Percentiles rank a stretch among this genome's conserved stretches.
These are phyloP conservation scores for Antheraea yamamai DNA, from an alignment of 2,888 invertebrate genomes.

Conservation along the genomic window DNA sequence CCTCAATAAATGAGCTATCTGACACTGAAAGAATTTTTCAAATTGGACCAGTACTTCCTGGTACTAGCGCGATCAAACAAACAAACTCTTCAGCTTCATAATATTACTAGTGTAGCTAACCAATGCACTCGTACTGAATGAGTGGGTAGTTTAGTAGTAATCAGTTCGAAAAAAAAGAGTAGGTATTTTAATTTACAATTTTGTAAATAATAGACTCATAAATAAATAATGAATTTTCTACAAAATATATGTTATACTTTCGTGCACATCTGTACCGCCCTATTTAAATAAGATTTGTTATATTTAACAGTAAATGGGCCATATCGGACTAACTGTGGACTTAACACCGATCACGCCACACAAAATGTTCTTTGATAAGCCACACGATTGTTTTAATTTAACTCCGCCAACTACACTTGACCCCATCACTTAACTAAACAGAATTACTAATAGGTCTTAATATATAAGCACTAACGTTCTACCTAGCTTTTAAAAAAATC, in stretches of 20 bases:
- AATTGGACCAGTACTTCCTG: too few species aligned
- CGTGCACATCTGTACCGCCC: slow-evolving; percentile 6
- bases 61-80: too few species aligned
- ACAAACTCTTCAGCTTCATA: too few species aligned
- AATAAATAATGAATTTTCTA: neutral
- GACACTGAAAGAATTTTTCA: too few species aligned
- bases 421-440: slow-evolving; percentile 23
- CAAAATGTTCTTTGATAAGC: slow-evolving; percentile 39
- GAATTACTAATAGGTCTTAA: slow-evolving; percentile 23
- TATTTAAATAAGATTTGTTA: slow-evolving; percentile 19
- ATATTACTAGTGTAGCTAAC: too few species aligned
- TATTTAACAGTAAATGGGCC: slow-evolving; percentile 47
- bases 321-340: slow-evolving; percentile 32
- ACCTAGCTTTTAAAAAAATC: slow-evolving; percentile 15
- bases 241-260: neutral
- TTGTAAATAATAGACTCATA: neutral
- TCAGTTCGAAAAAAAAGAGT: too few species aligned
- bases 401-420: slow-evolving; percentile 32
- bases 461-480: slow-evolving; percentile 18
- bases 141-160: too few species aligned
- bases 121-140: too few species aligned
- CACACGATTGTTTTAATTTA: slow-evolving; percentile 41
- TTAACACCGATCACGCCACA: slow-evolving; percentile 42
- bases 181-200: too few species aligned
- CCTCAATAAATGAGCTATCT: too few species aligned